Conservation (phyloP, 2,113 vertebrate genomes). For the Sapajus apella region DNA sequence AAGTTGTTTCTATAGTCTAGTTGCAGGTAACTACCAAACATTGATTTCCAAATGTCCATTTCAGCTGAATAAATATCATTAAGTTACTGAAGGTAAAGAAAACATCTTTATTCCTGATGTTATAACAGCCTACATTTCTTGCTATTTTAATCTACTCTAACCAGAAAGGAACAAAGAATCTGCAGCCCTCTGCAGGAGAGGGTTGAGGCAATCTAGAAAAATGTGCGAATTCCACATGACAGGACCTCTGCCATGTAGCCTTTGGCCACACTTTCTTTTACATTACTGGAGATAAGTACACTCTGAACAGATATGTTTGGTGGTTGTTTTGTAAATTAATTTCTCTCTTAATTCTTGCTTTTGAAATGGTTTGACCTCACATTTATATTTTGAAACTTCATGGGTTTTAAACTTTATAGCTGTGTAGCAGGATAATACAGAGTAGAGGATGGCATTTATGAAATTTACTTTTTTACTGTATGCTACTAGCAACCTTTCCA, state of each 20-base stretch:
- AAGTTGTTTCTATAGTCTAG: background rate
- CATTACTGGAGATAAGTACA: background rate
- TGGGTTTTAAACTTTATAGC: background rate
- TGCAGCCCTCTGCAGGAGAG: background rate
- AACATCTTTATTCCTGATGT: constrained; percentile 21
- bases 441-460: background rate
- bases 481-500: background rate
- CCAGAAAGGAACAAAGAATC: background rate
- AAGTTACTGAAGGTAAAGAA: constrained; percentile 11
- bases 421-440: background rate
- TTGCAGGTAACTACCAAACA: background rate
- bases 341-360: background rate
- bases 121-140: background rate
- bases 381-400: background rate
- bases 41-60: background rate
- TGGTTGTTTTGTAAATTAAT: background rate
- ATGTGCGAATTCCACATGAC: background rate
- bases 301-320: background rate
- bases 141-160: background rate
- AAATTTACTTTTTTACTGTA: background rate
- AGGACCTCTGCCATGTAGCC: background rate
- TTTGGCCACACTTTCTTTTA: background rate
- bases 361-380: background rate
- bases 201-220: background rate
- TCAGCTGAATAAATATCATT: background rate